Evolutionary conservation across 2,113 vertebrate species (phyloP), one percentile per base, ranked within the genome.

Genomic region (Procavia capensis): DNA sequence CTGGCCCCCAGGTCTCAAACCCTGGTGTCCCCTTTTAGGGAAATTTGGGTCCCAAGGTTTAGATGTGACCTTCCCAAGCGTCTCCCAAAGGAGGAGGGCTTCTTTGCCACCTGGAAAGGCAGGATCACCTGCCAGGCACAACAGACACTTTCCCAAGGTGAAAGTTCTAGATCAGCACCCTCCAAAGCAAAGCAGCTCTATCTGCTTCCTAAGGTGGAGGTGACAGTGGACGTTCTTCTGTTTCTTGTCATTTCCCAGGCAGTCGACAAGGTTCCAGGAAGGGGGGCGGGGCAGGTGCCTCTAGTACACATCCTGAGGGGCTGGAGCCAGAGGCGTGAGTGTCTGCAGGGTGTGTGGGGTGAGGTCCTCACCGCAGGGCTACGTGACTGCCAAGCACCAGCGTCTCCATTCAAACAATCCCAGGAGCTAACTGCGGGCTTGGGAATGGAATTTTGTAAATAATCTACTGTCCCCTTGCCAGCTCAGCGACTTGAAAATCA

Each of bases 251-350:
- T 31, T 66, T 79, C 29, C 74, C 61, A 36, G 41, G 31, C 4
- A 7, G 50, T 4, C 4, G 2, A 47, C 29, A 5, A 41, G 81
- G 9, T 41, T 63, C 83, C 81, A 41, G 68, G 54, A 89, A 57
- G 75, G 6, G 6, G 41, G 25, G n/a, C n/a, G n/a, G n/a, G n/a
- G n/a, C n/a, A n/a, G 47, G 34, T 1, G 16, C 19, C 50, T 75
- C 59, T 34, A 13, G 50, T 0, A 9, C 27, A n/a, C 61, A 7
- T 9, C 20, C 0, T 0, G 4, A 20, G 34, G 83, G 54, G 19
- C 29, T 47, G n/a, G 16, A 27, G 0, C 9, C n/a, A 17, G 0
- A 4, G 4, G 0, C 2, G 41, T 29, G 6, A 17, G 22, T 0
- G 17, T 13, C 87, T 2, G 5, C 2, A 9, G 72, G 2, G 0